A percentile compares a stretch with the other conserved stretches of the same genome.
Evolutionary conservation across 2,113 vertebrate species (phyloP).

Genomic region (Eublepharis macularius): DNA sequence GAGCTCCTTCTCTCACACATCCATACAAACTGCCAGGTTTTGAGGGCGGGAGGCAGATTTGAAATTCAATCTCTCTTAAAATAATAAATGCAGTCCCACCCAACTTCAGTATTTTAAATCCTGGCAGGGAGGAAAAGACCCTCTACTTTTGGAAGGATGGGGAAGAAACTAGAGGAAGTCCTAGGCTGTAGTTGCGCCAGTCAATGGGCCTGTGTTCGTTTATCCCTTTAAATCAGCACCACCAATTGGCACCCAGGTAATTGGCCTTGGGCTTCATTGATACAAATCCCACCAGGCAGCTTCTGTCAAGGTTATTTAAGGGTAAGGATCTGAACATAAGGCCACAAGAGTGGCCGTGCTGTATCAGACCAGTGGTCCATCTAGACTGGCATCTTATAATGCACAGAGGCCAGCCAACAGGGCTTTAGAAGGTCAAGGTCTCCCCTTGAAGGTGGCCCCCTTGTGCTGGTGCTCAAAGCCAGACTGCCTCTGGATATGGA

Average conservation of each 20-base stretch:
- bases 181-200: neutral
- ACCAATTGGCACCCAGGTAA: neutral
- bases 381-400: no score
- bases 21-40: neutral
- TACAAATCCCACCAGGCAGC: neutral
- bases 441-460: no score
- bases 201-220: neutral
- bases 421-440: no score
- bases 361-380: no score
- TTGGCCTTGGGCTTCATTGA: neutral
- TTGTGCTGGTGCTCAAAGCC: no score
- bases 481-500: no score
- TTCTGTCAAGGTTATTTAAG: neutral
- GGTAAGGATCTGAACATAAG: neutral
- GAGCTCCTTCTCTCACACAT: slow-evolving; percentile 53
- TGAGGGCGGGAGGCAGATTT: neutral
- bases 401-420: no score
- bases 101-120: neutral
- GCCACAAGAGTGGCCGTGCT: no score
- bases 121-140: neutral
- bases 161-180: neutral
- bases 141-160: neutral
- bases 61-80: neutral
- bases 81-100: neutral
- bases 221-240: neutral